Base-by-base conservation (phyloP, 1,140 invertebrate species). In the Cephus cinctus region DNA sequence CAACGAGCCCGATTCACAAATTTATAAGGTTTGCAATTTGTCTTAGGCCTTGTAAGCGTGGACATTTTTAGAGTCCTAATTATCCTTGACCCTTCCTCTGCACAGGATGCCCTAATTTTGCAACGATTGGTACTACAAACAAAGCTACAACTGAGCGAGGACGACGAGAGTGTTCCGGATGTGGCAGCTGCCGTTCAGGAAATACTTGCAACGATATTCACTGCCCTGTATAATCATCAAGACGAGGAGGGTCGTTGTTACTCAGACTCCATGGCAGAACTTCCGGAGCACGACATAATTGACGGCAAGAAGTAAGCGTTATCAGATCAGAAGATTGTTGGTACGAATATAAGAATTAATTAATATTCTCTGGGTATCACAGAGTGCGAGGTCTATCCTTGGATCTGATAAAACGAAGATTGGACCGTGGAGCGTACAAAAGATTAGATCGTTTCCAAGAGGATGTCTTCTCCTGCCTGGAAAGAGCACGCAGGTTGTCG, bases 1-100 rank as follows among this genome's bases (percentile, higher is more conserved):
- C 72, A 99, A 99, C 74, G 97, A 99, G 72, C 96, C 97, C 0
- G 96, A 98, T 72, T 98, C 96, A 0, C 91, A 96, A 69, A 97
- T 99, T 58, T 99, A 99, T 71, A 98, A 98, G 78, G 85, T 86
- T 69, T 69, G 71, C 25, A 40, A 22, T 36, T 11, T 50, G 23
- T 46, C 38, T 43, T 16, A 20, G 42, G 44, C n/a, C 21, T 19
- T 23, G 38, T 30, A 21, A 43, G 27, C 43, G 12, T 20, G 14
- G 19, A 20, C 20, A 25, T 34, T 35, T 8, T 14, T 30, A 18
- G 15, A 34, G n/a, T 19, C 8, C 9, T 5, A 35, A 8, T 35
- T 35, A 15, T 8, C 11, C 6, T 41, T 27, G 25, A n/a, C 25
- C 25, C 6, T 27, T 27, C 25, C n/a, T 27, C n/a, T 27, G 25